These are phyloP conservation scores for Zeugodacus cucurbitae DNA, from an alignment of 1,140 invertebrate genomes.

Conservation along the genomic window DNA sequence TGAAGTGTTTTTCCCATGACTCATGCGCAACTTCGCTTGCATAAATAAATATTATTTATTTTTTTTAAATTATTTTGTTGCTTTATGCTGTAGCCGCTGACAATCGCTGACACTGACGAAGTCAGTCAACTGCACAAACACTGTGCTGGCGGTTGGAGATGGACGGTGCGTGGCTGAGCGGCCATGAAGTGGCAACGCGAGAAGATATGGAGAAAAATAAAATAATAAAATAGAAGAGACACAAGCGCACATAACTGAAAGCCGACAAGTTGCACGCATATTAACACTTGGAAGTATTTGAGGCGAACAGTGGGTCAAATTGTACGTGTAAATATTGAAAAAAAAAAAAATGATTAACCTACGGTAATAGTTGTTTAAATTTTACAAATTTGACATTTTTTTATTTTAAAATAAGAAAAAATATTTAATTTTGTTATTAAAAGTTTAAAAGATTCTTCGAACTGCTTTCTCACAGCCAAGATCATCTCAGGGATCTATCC, in stretches of 20 bases:
- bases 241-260: background rate
- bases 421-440: no score
- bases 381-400: no score
- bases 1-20: conserved; percentile 24
- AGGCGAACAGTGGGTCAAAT: background rate
- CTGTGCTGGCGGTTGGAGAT: background rate
- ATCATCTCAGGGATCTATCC: no score
- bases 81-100: background rate
- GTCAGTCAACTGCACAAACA: background rate
- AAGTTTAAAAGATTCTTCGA: no score
- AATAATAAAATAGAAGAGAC: background rate
- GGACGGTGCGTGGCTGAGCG: background rate
- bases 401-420: no score
- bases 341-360: background rate
- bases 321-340: background rate
- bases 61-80: background rate
- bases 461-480: no score
- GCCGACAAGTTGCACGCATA: background rate
- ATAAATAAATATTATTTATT: background rate
- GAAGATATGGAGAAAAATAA: background rate
- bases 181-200: background rate
- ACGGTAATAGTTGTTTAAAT: no score
- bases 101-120: conserved; percentile 13
- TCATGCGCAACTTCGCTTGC: background rate
- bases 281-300: background rate